Evolutionary conservation across 2,888 invertebrate genomes (phyloP).

Genomic region (Sarcophaga carnaria): DNA sequence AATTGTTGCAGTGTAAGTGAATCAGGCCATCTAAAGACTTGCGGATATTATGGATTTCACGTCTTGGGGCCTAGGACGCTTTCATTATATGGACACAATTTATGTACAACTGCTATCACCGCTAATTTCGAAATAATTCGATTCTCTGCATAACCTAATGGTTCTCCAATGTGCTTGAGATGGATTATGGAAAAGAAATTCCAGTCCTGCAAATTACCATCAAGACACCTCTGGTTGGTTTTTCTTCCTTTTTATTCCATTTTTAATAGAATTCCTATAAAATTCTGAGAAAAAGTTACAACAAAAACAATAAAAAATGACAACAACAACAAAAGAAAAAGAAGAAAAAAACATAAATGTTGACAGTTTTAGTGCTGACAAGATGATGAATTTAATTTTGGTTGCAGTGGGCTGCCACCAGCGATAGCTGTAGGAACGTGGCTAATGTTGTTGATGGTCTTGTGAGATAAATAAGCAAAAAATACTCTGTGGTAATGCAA

Average conservation of each 20-base stretch:
- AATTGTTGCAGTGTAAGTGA: too few relatives aligned
- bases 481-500: constrained; percentile 3
- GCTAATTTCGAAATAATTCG: too few relatives aligned
- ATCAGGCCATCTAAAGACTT: too few relatives aligned
- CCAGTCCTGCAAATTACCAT: too few relatives aligned
- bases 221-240: background rate
- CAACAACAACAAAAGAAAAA: background rate
- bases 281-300: background rate
- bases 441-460: background rate
- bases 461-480: background rate
- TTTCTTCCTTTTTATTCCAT: background rate
- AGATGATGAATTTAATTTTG: constrained; percentile 51
- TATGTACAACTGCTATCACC: too few relatives aligned
- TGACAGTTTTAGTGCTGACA: constrained; percentile 63
- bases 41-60: too few relatives aligned
- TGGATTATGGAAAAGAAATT: too few relatives aligned
- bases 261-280: background rate
- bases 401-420: background rate
- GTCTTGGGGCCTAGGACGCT: too few relatives aligned
- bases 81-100: too few relatives aligned
- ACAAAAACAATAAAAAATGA: constrained; percentile 2
- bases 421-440: background rate
- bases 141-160: too few relatives aligned
- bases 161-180: too few relatives aligned
- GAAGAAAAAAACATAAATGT: constrained; percentile 42